Conservation (phyloP, 2,113 vertebrate genomes). For the Phyllostomus discolor region DNA sequence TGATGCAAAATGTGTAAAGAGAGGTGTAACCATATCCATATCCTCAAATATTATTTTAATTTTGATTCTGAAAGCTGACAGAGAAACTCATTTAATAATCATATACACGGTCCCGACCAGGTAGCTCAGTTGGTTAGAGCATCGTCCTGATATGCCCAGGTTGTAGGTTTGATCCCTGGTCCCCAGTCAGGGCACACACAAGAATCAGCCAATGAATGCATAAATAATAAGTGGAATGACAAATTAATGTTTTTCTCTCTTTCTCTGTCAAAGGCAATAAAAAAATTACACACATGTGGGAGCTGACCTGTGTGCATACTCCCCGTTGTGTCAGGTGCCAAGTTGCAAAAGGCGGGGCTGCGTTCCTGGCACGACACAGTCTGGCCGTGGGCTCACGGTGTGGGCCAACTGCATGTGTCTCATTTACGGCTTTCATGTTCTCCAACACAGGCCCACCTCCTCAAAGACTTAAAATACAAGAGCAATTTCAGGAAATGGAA, state of each 20-base stretch:
- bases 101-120: not conserved
- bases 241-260: too few relatives aligned
- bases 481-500: not conserved
- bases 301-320: not conserved
- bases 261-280: too few relatives aligned
- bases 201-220: too few relatives aligned
- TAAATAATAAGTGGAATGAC: too few relatives aligned
- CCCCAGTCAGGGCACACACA: too few relatives aligned
- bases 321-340: not conserved
- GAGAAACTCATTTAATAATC: not conserved
- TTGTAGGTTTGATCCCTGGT: too few relatives aligned
- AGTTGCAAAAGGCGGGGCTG: rapidly evolving
- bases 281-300: not conserved
- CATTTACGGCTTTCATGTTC: not conserved
- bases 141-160: too few relatives aligned
- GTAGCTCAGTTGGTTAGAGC: too few relatives aligned
- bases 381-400: not conserved
- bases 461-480: not conserved
- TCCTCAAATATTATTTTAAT: not conserved
- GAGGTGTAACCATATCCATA: not conserved
- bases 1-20: not conserved
- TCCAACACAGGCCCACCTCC: not conserved
- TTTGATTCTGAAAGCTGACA: not conserved
- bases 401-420: not conserved
- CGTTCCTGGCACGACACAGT: not conserved